phyloP scores from a whole-genome alignment of 2,113 vertebrate genomes.

The Corythaixoides concolor region DNA sequence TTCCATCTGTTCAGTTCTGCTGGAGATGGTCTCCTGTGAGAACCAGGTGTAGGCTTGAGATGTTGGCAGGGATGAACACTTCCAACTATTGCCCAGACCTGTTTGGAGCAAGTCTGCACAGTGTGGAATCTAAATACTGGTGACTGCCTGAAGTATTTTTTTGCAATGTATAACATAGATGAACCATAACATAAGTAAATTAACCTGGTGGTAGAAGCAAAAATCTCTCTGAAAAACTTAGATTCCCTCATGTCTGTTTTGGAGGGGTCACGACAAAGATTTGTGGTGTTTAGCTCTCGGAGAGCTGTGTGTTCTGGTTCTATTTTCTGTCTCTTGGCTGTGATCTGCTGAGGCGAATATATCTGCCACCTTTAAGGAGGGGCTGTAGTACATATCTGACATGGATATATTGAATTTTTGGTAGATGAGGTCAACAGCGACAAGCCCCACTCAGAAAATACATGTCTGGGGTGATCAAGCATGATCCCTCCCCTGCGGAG shows the following conservation, averaged over 20 bases:
- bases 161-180: neutral
- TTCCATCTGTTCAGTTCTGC: neutral
- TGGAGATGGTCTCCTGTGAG: conserved; percentile 17
- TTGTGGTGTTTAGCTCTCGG: neutral
- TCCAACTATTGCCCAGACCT: conserved; percentile 9
- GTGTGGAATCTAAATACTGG: neutral
- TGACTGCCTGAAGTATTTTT: neutral
- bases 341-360: neutral
- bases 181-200: neutral
- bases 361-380: neutral
- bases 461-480: neutral
- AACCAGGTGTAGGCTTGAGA: neutral
- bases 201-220: neutral
- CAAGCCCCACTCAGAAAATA: neutral
- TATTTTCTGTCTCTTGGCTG: neutral
- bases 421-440: conserved; percentile 12
- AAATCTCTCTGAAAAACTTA: neutral
- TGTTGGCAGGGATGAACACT: neutral
- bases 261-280: neutral
- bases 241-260: neutral
- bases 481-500: neutral
- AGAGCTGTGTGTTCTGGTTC: neutral
- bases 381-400: neutral
- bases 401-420: neutral
- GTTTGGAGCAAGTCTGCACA: conserved; percentile 7